These are phyloP conservation scores for Corapipo altera DNA, from an alignment of 2,113 vertebrate genomes.

Conservation along the genomic window DNA sequence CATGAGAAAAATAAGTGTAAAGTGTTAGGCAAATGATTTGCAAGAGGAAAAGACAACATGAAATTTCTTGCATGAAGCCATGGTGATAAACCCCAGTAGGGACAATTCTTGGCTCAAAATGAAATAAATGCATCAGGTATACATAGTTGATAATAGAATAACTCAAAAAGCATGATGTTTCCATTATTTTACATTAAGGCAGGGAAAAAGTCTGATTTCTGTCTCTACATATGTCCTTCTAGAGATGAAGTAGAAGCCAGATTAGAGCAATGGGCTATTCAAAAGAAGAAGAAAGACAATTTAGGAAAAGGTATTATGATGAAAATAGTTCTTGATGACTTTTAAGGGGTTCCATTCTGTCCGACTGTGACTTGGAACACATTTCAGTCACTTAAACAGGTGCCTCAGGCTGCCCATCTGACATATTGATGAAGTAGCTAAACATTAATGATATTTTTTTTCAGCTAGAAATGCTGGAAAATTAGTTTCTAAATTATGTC, in stretches of 20 bases:
- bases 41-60: background rate
- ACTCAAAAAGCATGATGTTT: background rate
- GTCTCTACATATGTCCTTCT: accelerated
- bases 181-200: background rate
- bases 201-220: background rate
- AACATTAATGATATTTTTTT: background rate
- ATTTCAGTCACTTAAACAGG: background rate
- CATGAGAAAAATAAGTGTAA: background rate
- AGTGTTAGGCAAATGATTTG: background rate
- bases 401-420: background rate
- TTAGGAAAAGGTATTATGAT: background rate
- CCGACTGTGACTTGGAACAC: background rate
- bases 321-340: background rate
- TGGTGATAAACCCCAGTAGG: background rate
- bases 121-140: background rate
- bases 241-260: background rate
- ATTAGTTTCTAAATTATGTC: background rate
- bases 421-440: background rate
- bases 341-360: background rate
- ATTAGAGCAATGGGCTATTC: background rate
- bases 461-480: background rate
- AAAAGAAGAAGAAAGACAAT: background rate
- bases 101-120: background rate
- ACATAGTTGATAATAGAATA: background rate
- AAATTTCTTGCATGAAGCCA: background rate